These are phyloP conservation scores for Scaptomyza tumidula DNA, from an alignment of 2,888 invertebrate genomes.

Conservation along the genomic window DNA sequence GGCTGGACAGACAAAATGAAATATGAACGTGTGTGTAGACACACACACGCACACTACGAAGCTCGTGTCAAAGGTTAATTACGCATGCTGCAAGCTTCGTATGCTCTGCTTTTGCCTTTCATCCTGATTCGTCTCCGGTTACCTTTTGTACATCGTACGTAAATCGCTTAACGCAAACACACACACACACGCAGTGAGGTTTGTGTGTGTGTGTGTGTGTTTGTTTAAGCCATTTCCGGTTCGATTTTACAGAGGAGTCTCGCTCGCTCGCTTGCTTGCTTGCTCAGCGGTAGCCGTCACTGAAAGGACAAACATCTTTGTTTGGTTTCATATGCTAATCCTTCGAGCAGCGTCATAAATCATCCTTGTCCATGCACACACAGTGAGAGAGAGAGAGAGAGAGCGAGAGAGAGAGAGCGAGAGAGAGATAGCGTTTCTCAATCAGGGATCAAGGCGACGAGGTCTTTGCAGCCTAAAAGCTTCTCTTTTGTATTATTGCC, in stretches of 20 bases:
- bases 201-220: conserved; percentile 37
- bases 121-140: conserved; percentile 23
- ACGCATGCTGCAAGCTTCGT: conserved; percentile 72
- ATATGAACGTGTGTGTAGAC: conserved; percentile 65
- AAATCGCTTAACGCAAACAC: conserved; percentile 56
- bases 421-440: conserved; percentile 35
- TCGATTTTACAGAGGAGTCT: conserved; percentile 60
- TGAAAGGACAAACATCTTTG: conserved; percentile 70
- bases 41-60: conserved; percentile 21
- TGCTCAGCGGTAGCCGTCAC: conserved; percentile 10
- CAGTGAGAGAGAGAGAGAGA: conserved; percentile 5
- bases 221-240: conserved; percentile 77
- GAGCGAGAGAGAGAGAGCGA: conserved; percentile 1
- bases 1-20: conserved; percentile 66
- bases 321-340: conserved; percentile 77
- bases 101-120: conserved; percentile 10
- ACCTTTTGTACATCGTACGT: conserved; percentile 38
- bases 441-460: conserved; percentile 35
- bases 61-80: conserved; percentile 76
- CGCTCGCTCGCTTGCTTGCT: conserved; percentile 7
- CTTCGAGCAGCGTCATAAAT: conserved; percentile 71
- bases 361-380: conserved; percentile 48
- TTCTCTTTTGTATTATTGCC: conserved; percentile 60
- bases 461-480: conserved; percentile 57
- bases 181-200: conserved; percentile 14